phyloP scores from a whole-genome alignment of 1,140 invertebrate genomes.

The Bombus difficillimus region DNA sequence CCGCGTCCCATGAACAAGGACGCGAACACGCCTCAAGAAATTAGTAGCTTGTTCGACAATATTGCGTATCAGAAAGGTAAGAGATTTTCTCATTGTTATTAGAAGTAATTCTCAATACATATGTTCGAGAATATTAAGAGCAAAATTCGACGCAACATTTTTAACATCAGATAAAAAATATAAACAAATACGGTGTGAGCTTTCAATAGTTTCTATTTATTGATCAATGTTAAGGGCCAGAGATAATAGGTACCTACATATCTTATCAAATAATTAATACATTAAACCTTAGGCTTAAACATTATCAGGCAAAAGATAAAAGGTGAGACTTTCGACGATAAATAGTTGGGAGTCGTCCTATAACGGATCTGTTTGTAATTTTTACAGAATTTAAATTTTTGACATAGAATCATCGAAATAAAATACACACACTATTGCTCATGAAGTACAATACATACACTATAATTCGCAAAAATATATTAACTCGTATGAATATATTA shows the following conservation, averaged over 20 bases:
- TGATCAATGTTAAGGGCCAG: accelerated
- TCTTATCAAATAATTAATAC: constrained; percentile 11
- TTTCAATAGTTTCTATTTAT: background rate
- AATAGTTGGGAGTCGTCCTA: background rate
- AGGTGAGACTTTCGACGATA: background rate
- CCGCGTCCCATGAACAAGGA: constrained; percentile 89
- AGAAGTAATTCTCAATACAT: background rate
- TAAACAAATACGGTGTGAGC: background rate
- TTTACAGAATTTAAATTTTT: background rate
- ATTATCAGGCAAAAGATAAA: constrained; percentile 15
- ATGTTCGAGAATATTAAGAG: background rate
- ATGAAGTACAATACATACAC: background rate
- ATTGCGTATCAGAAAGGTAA: constrained; percentile 90
- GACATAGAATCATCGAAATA: background rate
- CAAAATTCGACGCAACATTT: too few species aligned
- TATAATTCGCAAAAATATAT: too few species aligned
- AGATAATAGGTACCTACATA: background rate
- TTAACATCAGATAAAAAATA: background rate
- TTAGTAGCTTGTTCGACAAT: constrained; percentile 89
- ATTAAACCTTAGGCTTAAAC: background rate
- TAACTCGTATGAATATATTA: too few species aligned
- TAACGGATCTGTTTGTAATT: background rate
- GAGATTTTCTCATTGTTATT: background rate
- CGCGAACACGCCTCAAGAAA: constrained; percentile 88
- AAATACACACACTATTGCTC: too few species aligned